A percentile compares a stretch with the other conserved stretches of the same genome.
These are phyloP conservation scores for Lasioglossum zephyrum DNA, from an alignment of 2,888 invertebrate genomes.

Conservation along the genomic window DNA sequence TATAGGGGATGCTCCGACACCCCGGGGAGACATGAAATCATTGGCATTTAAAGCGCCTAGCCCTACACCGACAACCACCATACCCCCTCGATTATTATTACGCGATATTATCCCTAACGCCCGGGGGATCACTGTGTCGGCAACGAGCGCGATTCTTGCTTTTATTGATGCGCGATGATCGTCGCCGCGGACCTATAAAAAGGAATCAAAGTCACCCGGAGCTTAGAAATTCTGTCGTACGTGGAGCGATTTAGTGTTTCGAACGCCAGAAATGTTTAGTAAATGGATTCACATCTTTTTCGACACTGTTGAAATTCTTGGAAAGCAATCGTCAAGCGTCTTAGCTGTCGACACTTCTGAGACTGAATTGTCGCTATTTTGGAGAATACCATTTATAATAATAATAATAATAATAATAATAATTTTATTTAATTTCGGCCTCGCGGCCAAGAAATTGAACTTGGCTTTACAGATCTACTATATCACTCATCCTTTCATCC, in stretches of 20 bases:
- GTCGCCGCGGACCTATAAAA: background rate
- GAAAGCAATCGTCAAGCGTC: background rate
- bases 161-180: background rate
- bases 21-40: slow-evolving; percentile 82
- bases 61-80: slow-evolving; percentile 55
- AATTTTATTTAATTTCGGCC: too few species aligned
- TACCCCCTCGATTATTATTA: slow-evolving; percentile 64
- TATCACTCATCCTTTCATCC: too few species aligned
- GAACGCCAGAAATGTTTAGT: background rate
- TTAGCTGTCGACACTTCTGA: background rate
- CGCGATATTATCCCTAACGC: slow-evolving; percentile 66
- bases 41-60: slow-evolving; percentile 82
- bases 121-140: slow-evolving; percentile 46
- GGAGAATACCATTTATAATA: background rate
- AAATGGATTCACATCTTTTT: background rate
- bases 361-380: background rate
- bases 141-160: slow-evolving; percentile 21
- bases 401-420: too few species aligned
- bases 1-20: slow-evolving; percentile 73
- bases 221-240: background rate
- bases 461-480: too few species aligned
- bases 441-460: too few species aligned
- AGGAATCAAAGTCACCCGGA: background rate
- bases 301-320: background rate
- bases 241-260: background rate